Evolutionary conservation across 2,113 vertebrate genomes (phyloP).

Genomic region (Caloenas nicobarica): DNA sequence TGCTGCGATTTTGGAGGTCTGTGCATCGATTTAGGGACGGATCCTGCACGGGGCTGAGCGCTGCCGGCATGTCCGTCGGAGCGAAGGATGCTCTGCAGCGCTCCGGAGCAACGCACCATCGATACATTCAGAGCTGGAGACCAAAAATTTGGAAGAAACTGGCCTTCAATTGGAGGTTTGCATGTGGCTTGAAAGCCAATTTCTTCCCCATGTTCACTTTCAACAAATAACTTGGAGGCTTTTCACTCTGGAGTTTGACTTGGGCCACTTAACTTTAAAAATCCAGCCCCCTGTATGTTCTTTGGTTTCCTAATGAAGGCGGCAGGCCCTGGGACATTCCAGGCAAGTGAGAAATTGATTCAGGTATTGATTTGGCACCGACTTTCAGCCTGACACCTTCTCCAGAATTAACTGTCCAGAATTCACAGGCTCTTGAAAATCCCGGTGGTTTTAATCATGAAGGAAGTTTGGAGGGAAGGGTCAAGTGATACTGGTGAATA

Average conservation of each 20-base stretch:
- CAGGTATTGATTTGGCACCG: background rate
- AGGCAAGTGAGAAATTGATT: background rate
- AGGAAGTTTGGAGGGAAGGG: background rate
- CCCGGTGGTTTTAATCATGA: background rate
- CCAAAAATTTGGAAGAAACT: background rate
- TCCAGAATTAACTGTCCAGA: background rate
- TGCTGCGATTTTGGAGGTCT: background rate
- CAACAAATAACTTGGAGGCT: background rate
- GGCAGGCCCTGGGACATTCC: background rate
- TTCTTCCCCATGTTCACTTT: background rate
- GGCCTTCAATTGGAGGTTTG: background rate
- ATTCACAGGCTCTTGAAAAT: background rate
- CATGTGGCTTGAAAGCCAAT: background rate
- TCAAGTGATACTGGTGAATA: background rate
- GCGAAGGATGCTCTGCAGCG: background rate
- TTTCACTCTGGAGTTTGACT: background rate
- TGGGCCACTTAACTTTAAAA: background rate
- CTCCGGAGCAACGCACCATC: background rate
- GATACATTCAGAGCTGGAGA: background rate
- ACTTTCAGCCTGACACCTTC: background rate
- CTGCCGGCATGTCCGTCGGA: background rate
- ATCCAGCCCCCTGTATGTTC: background rate
- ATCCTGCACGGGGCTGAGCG: accelerated
- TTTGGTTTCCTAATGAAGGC: background rate
- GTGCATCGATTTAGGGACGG: background rate